Evolutionary conservation across 1,140 invertebrate genomes (phyloP).

Genomic region (Platyura marginata): DNA sequence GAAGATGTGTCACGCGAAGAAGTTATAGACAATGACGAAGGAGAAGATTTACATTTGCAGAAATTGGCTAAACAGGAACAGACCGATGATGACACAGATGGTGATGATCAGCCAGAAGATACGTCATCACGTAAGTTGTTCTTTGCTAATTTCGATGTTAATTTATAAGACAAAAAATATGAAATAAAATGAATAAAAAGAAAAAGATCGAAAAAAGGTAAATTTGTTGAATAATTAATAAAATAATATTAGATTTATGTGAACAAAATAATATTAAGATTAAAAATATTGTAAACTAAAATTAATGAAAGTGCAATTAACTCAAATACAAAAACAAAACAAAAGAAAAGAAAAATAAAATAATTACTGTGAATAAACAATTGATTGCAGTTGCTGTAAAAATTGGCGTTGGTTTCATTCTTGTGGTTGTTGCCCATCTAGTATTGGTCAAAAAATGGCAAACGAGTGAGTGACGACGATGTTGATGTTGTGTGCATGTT

Average conservation of each 20-base stretch:
- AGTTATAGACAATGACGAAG: conserved; percentile 21
- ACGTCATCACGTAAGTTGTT: conserved; percentile 19
- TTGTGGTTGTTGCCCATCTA: conserved; percentile 56
- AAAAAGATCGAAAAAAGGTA: no score
- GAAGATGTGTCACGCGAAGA: conserved; percentile 14
- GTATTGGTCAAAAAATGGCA: conserved; percentile 35
- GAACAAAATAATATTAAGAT: no score
- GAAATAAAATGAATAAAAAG: no score
- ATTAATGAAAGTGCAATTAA: no score
- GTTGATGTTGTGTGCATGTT: neutral
- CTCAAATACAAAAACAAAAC: no score
- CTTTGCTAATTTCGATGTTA: neutral
- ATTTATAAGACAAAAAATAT: neutral
- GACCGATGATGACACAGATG: conserved; percentile 12
- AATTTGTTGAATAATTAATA: no score
- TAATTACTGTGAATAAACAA: no score
- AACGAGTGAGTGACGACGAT: conserved; percentile 22
- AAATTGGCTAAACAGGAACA: conserved; percentile 10
- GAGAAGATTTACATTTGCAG: conserved; percentile 12
- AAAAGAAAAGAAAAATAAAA: no score
- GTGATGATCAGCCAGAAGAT: conserved; percentile 21
- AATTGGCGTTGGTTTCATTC: conserved; percentile 52
- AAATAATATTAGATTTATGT: no score
- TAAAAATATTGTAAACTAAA: no score
- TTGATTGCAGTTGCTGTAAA: conserved; percentile 67